Evolutionary conservation across 2,797 vertebrate genomes (phyloP), one percentile per base, ranked within the genome.

Genomic region (Hoplostethus mediterraneus): DNA sequence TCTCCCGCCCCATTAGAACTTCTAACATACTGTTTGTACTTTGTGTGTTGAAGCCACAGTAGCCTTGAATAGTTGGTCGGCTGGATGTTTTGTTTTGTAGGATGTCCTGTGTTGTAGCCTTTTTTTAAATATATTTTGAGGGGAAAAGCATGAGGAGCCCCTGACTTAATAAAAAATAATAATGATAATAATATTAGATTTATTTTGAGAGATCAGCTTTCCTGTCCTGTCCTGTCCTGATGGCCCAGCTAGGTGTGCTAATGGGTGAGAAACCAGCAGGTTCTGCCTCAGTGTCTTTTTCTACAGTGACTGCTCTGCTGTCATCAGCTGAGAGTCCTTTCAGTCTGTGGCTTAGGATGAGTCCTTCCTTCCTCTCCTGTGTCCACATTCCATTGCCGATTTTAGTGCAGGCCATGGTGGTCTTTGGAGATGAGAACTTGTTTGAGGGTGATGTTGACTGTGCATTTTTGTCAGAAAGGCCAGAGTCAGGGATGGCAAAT

Each of bases 91-190:
- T 76, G 67, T 63, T 9, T 40, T 8, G 38, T 67, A 21, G 78
- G 71, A 71, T 71, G 71, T 85, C 79, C 79, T 81, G 79, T 83
- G 74, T 76, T 76, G 51, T 75, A 59, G 68, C 64, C 61, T 73
- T 76, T 47, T 66, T 73, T 59, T 62, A 16, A 47, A 75, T 60
- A n/a, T 49, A 65, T 63, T 59, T 68, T 25, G 2, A 57, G 52
- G 31, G 14, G 65, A 53, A 47, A 47, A 44, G 54, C 2, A 9
- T 30, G 10, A 33, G 16, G 28, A 48, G 48, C n/a, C 11, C 28
- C 36, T 25, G 42, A 42, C 0, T 5, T 57, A 48, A 45, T 33
- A 16, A 4, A 33, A 5, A 33, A 4, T 33, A 33, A 33, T 44
- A 44, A 44, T 44, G 5, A 4, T 33, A 33, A 33, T 44, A 44